Evolutionary conservation across 2,113 vertebrate genomes (phyloP).

Genomic region (Lathamus discolor): DNA sequence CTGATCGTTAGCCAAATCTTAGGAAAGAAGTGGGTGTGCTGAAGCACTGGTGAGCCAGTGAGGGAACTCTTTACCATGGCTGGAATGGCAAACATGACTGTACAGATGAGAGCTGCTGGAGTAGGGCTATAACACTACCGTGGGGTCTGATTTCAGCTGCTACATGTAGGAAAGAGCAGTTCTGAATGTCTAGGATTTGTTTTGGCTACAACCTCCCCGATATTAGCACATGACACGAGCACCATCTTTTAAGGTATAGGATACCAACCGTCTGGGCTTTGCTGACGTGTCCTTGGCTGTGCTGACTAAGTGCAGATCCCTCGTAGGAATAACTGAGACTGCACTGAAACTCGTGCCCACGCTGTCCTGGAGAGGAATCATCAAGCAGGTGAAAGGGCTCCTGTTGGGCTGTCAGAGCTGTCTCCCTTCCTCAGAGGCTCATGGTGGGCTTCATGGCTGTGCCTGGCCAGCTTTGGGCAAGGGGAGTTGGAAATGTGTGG

Average conservation of each 20-base stretch:
- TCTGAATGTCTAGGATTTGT: not conserved
- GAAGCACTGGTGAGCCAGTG: not conserved
- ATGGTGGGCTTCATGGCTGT: not conserved
- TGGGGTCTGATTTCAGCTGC: not conserved
- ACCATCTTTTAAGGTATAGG: not conserved
- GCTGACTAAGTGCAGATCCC: not conserved
- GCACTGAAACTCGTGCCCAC: not conserved
- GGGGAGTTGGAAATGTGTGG: not conserved
- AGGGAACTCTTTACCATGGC: constrained; percentile 5
- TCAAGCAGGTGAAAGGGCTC: not conserved
- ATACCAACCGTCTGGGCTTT: not conserved
- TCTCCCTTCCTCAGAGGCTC: fast-evolving
- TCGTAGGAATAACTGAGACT: not conserved
- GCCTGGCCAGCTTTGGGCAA: not conserved
- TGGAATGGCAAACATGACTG: not conserved
- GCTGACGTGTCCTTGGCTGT: not conserved
- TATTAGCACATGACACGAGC: not conserved
- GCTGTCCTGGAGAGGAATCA: not conserved
- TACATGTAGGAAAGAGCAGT: not conserved
- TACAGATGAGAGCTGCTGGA: not conserved
- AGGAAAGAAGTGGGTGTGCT: constrained; percentile 65
- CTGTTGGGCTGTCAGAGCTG: fast-evolving
- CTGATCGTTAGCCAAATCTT: constrained; percentile 70
- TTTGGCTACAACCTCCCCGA: not conserved
- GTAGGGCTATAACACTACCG: not conserved